phyloP scores from a whole-genome alignment of 1,140 invertebrate species.

The Tetramorium simillimum region DNA sequence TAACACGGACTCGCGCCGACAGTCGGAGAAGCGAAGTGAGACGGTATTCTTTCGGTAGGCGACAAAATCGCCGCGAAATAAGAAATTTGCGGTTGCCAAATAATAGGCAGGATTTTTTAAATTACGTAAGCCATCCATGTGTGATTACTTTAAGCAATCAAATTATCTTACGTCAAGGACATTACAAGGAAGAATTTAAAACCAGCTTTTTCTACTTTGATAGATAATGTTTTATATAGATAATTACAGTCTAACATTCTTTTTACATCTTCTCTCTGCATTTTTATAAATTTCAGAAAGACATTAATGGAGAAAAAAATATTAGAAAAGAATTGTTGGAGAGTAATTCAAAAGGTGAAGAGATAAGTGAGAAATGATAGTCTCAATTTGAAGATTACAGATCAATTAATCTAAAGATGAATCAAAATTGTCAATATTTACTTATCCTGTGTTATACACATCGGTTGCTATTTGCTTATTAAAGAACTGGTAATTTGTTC shows the following conservation, averaged over 20 bases:
- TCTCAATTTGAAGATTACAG: background rate
- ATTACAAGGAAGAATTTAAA: background rate
- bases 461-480: background rate
- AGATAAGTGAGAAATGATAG: background rate
- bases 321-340: background rate
- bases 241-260: background rate
- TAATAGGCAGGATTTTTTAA: slow-evolving; percentile 4
- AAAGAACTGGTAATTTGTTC: background rate
- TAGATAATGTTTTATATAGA: background rate
- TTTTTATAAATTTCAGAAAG: background rate
- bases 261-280: background rate
- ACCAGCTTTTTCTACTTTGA: background rate
- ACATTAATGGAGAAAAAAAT: background rate
- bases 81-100: background rate
- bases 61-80: slow-evolving; percentile 21
- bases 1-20: slow-evolving; percentile 79
- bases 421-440: background rate
- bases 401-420: background rate
- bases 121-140: background rate
- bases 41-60: slow-evolving; percentile 22
- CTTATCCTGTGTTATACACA: background rate
- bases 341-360: background rate
- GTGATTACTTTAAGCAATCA: background rate
- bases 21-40: slow-evolving; percentile 68
- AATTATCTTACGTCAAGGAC: background rate